Evolutionary conservation across 2,113 vertebrate species (phyloP), one percentile per base, ranked within the genome.

Genomic region (Anarhynchus alexandrinus): DNA sequence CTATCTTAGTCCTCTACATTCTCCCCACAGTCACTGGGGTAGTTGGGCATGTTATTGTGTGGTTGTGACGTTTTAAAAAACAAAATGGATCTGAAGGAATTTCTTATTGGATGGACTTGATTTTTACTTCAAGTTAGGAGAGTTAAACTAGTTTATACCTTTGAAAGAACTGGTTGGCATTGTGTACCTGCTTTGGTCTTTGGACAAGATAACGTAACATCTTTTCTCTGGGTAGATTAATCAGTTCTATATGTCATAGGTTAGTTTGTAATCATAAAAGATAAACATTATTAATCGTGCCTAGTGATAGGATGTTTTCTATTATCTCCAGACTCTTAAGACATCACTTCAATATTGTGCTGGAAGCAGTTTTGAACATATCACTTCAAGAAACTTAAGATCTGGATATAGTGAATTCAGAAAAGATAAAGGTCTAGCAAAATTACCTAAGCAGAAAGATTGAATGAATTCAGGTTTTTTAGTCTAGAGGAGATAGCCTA

Each of bases 1-100:
- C 5, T 65, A 4, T 43, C 8, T 43, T 49, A 51, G 19, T 20
- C 15, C 29, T 21, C 9, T 36, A 13, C 0, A 0, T 77, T 58
- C 18, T 85, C 38, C 11, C 51, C 52, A 20, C 5, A 42, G 15
- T 21, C 21, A 21, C 20, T 45, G 51, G 10, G 5, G 5, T 1
- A 69, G 15, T 9, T 30, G 26, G 12, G 7, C 6, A 43, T 10
- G 15, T 57, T 34, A 51, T 23, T 22, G 5, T 38, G 47, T 5
- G 4, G 5, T 22, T 32, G 3, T 10, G 1, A 3, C 4, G 42
- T 61, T 81, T 36, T 14, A 34, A 86, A 83, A 61, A 27, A 23
- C 17, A 4, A 52, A 49, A 30, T 2, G 0, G 6, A 8, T 65
- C 88, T 65, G 18, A 82, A 86, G 18, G 5, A 40, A 40, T 40